Evolutionary conservation across 2,113 vertebrate genomes (phyloP).

Genomic region (Blennius ocellaris): DNA sequence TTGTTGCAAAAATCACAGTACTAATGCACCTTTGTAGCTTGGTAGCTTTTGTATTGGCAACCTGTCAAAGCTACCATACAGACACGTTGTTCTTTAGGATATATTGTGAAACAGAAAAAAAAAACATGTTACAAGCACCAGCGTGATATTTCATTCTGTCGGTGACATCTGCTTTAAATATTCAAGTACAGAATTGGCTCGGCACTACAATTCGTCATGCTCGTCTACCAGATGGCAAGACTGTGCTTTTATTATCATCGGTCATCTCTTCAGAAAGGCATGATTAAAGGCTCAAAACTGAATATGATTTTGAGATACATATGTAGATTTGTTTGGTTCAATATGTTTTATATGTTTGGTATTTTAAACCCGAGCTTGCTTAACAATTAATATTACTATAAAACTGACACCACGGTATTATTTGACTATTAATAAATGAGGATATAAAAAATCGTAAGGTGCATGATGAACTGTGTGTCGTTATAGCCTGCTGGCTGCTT

Average conservation of each 20-base stretch:
- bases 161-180: conserved; percentile 52
- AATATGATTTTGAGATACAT: neutral
- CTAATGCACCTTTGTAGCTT: too few relatives aligned
- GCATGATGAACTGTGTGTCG: neutral
- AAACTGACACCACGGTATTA: neutral
- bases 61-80: conserved; percentile 2
- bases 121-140: conserved; percentile 22
- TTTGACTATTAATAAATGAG: neutral
- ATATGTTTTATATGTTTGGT: too few relatives aligned
- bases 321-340: too few relatives aligned
- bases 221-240: conserved; percentile 31
- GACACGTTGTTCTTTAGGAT: conserved; percentile 18
- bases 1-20: too few relatives aligned
- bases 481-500: neutral
- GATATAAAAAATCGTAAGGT: neutral
- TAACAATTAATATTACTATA: neutral
- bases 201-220: conserved; percentile 17
- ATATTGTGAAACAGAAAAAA: conserved; percentile 31
- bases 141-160: conserved; percentile 45
- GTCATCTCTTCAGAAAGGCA: neutral
- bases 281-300: neutral
- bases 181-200: conserved; percentile 39
- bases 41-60: too few relatives aligned
- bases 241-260: conserved; percentile 33
- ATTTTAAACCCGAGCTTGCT: neutral